Conservation (phyloP, 2,113 vertebrate species). For the Ctenomys sociabilis region DNA sequence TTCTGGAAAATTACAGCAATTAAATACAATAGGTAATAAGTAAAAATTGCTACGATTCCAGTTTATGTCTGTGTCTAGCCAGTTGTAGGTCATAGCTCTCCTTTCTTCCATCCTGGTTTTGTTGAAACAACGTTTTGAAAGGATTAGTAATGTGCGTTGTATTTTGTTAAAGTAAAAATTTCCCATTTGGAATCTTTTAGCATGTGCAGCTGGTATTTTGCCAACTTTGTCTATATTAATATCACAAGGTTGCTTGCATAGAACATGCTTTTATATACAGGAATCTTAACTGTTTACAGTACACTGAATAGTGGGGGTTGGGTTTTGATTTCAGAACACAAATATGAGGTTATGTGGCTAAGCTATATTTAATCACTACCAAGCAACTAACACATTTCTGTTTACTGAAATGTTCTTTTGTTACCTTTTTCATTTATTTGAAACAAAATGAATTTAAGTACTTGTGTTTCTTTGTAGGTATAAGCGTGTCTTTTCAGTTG, state of each 20-base stretch:
- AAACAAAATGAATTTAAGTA: constrained; percentile 68
- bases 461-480: constrained; percentile 88
- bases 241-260: background rate
- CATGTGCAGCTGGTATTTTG: background rate
- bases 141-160: background rate
- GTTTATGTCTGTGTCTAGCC: background rate
- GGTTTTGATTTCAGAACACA: constrained; percentile 53
- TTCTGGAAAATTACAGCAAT: constrained; percentile 39
- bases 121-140: constrained; percentile 63
- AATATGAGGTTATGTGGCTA: constrained; percentile 40
- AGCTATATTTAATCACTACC: constrained; percentile 44
- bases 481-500: constrained; percentile 98
- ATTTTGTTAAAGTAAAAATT: constrained; percentile 24
- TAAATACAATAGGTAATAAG: constrained; percentile 32
- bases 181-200: constrained; percentile 26
- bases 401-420: constrained; percentile 54
- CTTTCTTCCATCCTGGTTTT: constrained; percentile 49
- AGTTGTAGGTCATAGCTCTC: constrained; percentile 30
- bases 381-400: background rate
- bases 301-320: background rate
- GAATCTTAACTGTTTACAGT: background rate
- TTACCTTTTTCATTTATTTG: constrained; percentile 47
- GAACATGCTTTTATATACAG: background rate
- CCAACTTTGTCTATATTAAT: background rate
- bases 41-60: constrained; percentile 28